These are phyloP conservation scores for Dipodomys stephensi DNA, from an alignment of 2,113 vertebrate species.

Conservation along the genomic window DNA sequence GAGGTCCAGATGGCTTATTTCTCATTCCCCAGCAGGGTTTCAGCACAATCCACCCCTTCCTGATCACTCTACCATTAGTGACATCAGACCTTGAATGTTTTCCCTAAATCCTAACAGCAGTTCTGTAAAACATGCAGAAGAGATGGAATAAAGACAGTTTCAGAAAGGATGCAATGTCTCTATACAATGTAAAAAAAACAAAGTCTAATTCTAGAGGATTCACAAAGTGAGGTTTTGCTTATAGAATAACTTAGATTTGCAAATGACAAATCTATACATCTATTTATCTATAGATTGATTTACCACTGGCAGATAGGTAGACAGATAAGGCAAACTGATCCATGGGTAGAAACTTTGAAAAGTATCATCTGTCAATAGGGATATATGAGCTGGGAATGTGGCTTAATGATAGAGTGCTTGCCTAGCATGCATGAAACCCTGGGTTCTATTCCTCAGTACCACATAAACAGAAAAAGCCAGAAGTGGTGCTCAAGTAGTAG, in stretches of 20 bases:
- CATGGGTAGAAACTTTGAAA: background rate
- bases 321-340: background rate
- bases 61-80: slow-evolving; percentile 74
- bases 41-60: slow-evolving; percentile 74
- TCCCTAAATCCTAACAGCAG: slow-evolving; percentile 58
- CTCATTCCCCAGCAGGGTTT: slow-evolving; percentile 67
- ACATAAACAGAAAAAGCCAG: too few species aligned
- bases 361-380: too few species aligned
- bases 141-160: slow-evolving; percentile 11
- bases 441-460: too few species aligned
- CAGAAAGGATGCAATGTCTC: background rate
- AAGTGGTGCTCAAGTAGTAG: too few species aligned
- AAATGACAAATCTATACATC: background rate
- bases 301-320: background rate
- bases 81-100: slow-evolving; percentile 51
- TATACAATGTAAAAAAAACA: background rate
- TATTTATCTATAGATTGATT: background rate
- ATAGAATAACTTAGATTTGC: background rate
- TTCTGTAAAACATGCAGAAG: slow-evolving; percentile 19
- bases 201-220: background rate
- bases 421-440: too few species aligned
- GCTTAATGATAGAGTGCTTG: too few species aligned
- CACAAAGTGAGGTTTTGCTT: background rate
- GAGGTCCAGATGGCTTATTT: slow-evolving; percentile 79
- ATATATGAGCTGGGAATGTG: too few species aligned